Conservation (phyloP, 2,797 vertebrate genomes). For the Hippopotamyrus pictus region DNA sequence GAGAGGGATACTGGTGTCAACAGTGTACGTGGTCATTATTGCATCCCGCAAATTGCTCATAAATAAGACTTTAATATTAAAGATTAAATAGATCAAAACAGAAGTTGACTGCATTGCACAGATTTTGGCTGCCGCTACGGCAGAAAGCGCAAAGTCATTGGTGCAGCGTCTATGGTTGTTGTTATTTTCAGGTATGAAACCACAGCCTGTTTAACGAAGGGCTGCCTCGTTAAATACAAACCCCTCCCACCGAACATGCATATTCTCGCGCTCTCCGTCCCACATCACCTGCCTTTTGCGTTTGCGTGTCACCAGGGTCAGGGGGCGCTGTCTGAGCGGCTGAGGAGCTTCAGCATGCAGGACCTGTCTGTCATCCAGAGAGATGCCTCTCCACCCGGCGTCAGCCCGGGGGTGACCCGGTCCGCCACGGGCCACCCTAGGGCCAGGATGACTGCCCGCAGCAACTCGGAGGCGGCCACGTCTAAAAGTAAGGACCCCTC, state of each 20-base stretch:
- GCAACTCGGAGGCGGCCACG: slow-evolving; percentile 81
- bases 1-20: neutral
- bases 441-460: slow-evolving; percentile 74
- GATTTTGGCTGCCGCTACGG: neutral
- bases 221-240: neutral
- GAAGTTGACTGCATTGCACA: neutral
- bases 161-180: neutral
- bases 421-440: slow-evolving; percentile 69
- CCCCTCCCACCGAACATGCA: neutral
- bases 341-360: slow-evolving; percentile 98
- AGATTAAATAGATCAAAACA: neutral
- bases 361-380: slow-evolving; percentile 84
- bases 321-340: slow-evolving; percentile 89
- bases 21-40: neutral
- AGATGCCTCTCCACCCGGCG: slow-evolving; percentile 52
- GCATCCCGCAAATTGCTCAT: neutral
- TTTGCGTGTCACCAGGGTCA: slow-evolving; percentile 69
- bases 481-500: slow-evolving; percentile 59
- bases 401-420: slow-evolving; percentile 54
- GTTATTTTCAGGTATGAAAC: neutral
- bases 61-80: neutral
- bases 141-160: neutral
- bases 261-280: neutral
- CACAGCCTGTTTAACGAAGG: neutral
- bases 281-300: neutral